Base-by-base conservation (phyloP, 2,797 vertebrate species). In the Microctenopoma stevenorrisi region DNA sequence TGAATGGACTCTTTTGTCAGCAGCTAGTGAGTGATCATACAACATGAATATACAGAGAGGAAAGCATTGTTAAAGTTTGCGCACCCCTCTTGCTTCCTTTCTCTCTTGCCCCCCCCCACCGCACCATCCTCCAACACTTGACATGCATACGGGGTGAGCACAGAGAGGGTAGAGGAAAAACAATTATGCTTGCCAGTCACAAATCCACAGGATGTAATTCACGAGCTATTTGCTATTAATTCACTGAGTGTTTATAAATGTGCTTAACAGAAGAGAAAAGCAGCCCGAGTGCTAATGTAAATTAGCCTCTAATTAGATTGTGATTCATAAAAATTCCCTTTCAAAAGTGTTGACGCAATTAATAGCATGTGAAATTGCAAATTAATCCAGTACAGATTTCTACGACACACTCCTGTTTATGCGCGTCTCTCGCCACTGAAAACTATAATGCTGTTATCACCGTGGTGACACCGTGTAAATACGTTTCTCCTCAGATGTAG, bases 311-410 rank as follows among this genome's bases (percentile, higher is more conserved):
- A 94, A 94, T 94, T 94, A 92, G 85, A 89, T 90, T 81, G 86
- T 67, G 55, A 90, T 91, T 92, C 89, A 88, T 87, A 87, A 87
- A 22, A 93, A 91, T 87, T 89, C 79, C 49, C 76, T 87, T 89
- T 91, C 79, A 78, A 85, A 87, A 88, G 85, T 89, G 90, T 91
- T 89, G 90, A 92, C 59, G 73, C 88, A 92, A 93, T 93, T 90
- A 93, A 94, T 92, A 91, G 86, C 83, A 93, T 91, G 90, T 89
- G 88, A 94, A 93, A 93, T 93, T 88, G 85, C 81, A 79, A 92
- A 93, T 90, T 82, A 93, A 93, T 89, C 86, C 86, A 81, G 86
- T 79, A 66, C 72, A 67, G 74, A 88, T 86, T 83, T 71, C 63
- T 70, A 83, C 64, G 14, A 80, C 52, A 64, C 75, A 61, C 83